A percentile compares a stretch with the other conserved stretches of the same genome.
These are phyloP conservation scores for Lota lota DNA, from an alignment of 2,113 vertebrate genomes.

Conservation along the genomic window DNA sequence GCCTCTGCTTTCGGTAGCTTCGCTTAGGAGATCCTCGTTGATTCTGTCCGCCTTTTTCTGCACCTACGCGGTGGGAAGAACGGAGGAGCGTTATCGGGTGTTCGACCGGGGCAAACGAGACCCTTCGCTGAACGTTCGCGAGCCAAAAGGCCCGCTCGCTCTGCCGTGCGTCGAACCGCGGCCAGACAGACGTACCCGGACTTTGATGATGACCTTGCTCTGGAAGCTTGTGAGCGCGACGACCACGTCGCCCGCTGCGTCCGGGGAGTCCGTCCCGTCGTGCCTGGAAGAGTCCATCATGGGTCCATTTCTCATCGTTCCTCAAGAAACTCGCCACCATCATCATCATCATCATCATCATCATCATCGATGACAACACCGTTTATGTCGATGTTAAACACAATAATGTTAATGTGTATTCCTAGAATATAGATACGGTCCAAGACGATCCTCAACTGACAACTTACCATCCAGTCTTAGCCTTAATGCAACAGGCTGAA, in stretches of 20 bases:
- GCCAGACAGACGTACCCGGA: slow-evolving; percentile 79
- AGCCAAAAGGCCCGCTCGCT: background rate
- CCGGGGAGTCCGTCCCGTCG: slow-evolving; percentile 86
- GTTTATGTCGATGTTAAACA: too few species aligned
- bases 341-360: too few species aligned
- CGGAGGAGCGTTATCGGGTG: background rate
- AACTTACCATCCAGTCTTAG: too few species aligned
- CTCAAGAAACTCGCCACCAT: background rate
- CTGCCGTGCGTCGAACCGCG: too few species aligned
- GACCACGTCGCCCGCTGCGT: slow-evolving; percentile 72
- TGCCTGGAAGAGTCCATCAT: slow-evolving; percentile 70
- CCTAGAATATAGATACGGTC: too few species aligned
- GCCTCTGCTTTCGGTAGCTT: slow-evolving; percentile 68
- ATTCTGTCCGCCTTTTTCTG: slow-evolving; percentile 77
- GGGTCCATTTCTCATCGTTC: background rate
- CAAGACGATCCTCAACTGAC: too few species aligned
- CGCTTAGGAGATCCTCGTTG: slow-evolving; percentile 76
- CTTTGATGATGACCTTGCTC: slow-evolving; percentile 94
- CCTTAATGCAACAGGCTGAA: too few species aligned
- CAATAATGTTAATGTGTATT: too few species aligned
- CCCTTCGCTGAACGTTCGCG: too few species aligned
- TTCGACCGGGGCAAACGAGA: too few species aligned
- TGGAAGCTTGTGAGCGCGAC: slow-evolving; percentile 91
- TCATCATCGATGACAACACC: too few species aligned
- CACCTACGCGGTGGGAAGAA: slow-evolving; percentile 58